These are phyloP conservation scores for Luperina nickerlii DNA, from an alignment of 2,888 invertebrate genomes.

Conservation along the genomic window DNA sequence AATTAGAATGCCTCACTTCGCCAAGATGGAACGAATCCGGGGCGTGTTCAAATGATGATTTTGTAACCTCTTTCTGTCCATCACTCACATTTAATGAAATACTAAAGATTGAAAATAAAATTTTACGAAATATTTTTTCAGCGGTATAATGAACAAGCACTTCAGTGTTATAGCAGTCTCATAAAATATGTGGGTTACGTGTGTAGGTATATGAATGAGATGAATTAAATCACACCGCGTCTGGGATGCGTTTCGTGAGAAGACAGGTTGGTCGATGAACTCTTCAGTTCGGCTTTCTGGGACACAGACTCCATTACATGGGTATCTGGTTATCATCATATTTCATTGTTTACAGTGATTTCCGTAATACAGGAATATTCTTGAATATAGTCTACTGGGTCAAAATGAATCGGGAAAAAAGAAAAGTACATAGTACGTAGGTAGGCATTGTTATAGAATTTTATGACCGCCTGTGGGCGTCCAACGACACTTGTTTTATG, in stretches of 20 bases:
- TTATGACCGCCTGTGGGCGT: conserved; percentile 47
- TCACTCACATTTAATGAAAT: conserved; percentile 47
- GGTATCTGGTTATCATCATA: conserved; percentile 67
- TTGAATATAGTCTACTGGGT: conserved; percentile 48
- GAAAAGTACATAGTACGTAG: conserved; percentile 39
- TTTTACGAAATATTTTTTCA: conserved; percentile 52
- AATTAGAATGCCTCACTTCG: conserved; percentile 30
- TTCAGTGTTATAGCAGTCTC: conserved; percentile 47
- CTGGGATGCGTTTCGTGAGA: conserved; percentile 61
- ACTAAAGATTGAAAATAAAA: conserved; percentile 36
- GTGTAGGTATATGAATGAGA: conserved; percentile 34
- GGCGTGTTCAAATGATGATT: conserved; percentile 29
- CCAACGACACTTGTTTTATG: conserved; percentile 43
- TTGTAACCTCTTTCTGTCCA: conserved; percentile 41
- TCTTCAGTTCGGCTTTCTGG: conserved; percentile 67
- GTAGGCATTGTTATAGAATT: conserved; percentile 50
- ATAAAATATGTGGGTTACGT: conserved; percentile 63
- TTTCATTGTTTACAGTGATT: conserved; percentile 54
- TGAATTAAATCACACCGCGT: conserved; percentile 55
- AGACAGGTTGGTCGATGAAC: conserved; percentile 74
- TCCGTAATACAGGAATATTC: conserved; percentile 44
- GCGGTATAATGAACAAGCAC: conserved; percentile 41
- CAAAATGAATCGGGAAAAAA: conserved; percentile 50
- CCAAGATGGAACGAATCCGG: conserved; percentile 26
- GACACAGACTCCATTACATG: conserved; percentile 49